Percentiles rank a stretch among this genome's conserved stretches.
Conservation (phyloP, 1,140 invertebrate species). For the Grapholita molesta region DNA sequence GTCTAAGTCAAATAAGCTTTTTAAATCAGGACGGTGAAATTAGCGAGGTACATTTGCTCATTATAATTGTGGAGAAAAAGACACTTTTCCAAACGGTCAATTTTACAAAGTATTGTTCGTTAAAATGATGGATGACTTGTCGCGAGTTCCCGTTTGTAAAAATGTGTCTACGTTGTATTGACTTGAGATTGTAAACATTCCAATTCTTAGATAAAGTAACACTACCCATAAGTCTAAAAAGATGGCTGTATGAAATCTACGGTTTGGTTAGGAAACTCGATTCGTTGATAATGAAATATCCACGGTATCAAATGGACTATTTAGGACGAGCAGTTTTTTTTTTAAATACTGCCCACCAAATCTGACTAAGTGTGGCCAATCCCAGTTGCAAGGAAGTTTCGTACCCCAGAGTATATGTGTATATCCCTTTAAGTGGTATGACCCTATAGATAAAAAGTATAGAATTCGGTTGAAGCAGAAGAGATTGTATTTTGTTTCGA, state of each 20-base stretch:
- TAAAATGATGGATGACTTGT: not conserved
- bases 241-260: conserved; percentile 49
- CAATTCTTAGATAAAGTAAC: conserved; percentile 29
- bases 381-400: not conserved
- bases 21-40: not conserved
- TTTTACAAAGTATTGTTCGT: not conserved
- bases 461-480: too few species aligned
- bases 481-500: not conserved
- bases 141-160: not conserved
- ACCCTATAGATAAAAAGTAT: too few species aligned
- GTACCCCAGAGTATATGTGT: not conserved
- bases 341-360: not conserved
- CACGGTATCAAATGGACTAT: not conserved
- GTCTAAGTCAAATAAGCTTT: not conserved
- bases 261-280: conserved; percentile 43
- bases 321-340: not conserved
- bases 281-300: not conserved
- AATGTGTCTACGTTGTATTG: not conserved
- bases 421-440: too few species aligned
- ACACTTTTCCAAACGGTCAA: not conserved
- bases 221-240: conserved; percentile 19
- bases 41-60: not conserved
- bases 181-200: conserved; percentile 24
- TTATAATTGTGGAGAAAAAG: not conserved
- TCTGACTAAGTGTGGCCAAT: not conserved